A percentile compares a stretch with the other conserved stretches of the same genome.
Conservation (phyloP, 1,140 invertebrate species). For the Metaphire vulgaris region DNA sequence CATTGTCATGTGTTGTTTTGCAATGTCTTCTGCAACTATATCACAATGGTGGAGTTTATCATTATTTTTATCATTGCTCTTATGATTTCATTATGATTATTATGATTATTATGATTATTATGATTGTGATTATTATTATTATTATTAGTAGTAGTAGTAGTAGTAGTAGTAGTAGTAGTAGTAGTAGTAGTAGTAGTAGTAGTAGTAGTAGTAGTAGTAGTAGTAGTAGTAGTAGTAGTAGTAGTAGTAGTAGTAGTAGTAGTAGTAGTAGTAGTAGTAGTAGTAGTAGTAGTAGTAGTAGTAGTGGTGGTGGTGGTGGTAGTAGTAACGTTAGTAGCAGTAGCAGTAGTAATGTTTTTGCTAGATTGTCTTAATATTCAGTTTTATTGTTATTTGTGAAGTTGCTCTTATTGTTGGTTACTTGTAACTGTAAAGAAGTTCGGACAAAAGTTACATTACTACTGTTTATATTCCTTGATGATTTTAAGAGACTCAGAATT, state of each 20-base stretch:
- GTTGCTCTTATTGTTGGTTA: conserved; percentile 20
- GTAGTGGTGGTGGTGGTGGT: background rate
- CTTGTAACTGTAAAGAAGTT: too few relatives aligned
- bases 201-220: conserved; percentile 2
- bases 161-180: conserved; percentile 3
- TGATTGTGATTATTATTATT: background rate
- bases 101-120: too few relatives aligned
- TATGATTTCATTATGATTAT: too few relatives aligned
- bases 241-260: conserved; percentile 2
- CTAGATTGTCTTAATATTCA: too few relatives aligned
- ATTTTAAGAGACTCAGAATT: too few relatives aligned
- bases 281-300: conserved; percentile 3
- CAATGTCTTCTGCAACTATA: too few relatives aligned
- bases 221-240: conserved; percentile 3
- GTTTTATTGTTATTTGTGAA: too few relatives aligned
- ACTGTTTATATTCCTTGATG: too few relatives aligned
- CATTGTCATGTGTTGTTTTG: too few relatives aligned
- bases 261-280: conserved; percentile 2
- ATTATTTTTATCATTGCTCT: too few relatives aligned
- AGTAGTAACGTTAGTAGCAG: background rate
- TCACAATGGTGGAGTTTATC: too few relatives aligned
- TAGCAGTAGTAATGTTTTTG: background rate
- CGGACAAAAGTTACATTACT: too few relatives aligned
- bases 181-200: conserved; percentile 2
- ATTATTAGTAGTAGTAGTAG: background rate